Conservation (phyloP, 2,797 vertebrate genomes). For the Varecia variegata region DNA sequence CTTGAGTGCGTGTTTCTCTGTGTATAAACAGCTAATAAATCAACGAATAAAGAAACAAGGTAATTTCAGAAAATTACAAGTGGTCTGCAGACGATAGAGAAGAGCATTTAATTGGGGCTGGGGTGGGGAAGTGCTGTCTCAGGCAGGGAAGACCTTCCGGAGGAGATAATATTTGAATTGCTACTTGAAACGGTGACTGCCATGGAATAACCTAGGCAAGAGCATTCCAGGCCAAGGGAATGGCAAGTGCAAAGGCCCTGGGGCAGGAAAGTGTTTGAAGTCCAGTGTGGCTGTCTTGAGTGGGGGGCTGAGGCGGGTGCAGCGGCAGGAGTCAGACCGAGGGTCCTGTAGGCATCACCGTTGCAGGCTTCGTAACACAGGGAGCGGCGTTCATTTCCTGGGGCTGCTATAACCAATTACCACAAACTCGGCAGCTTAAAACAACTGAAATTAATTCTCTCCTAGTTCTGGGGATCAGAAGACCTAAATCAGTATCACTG, state of each 20-base stretch:
- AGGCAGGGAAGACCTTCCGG: neutral
- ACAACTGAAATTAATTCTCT: neutral
- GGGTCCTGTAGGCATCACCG: neutral
- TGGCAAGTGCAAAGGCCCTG: neutral
- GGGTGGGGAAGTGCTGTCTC: neutral
- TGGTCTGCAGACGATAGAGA: neutral
- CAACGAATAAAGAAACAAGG: neutral
- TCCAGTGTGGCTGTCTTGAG: neutral
- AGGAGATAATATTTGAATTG: neutral
- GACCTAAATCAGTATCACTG: neutral
- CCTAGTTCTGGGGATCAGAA: neutral
- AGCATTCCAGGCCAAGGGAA: neutral
- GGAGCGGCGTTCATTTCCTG: neutral
- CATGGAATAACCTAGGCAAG: neutral
- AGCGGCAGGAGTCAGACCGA: neutral
- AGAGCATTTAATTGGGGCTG: neutral
- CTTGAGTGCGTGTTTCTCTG: neutral
- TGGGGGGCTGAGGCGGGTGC: neutral
- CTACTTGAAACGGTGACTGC: neutral
- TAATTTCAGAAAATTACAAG: neutral
- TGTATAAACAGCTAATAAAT: neutral
- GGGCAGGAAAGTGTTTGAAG: neutral
- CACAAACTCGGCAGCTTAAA: neutral
- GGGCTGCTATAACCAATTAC: neutral
- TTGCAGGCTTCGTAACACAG: neutral